These are phyloP conservation scores for Gracilinanus agilis DNA, from an alignment of 2,113 vertebrate genomes.

Conservation along the genomic window DNA sequence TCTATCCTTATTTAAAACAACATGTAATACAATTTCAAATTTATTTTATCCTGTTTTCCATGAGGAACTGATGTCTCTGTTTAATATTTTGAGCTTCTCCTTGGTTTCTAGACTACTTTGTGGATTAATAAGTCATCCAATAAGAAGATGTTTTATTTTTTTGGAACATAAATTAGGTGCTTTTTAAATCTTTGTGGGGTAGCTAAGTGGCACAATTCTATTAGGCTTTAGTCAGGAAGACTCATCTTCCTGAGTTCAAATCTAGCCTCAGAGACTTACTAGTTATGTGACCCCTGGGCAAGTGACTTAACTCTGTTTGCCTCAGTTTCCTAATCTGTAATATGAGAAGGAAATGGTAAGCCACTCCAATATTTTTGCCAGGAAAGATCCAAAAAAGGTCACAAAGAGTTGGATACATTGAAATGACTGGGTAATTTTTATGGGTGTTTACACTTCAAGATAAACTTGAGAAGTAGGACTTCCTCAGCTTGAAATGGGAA, in stretches of 20 bases:
- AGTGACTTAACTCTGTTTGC: no score
- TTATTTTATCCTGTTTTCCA: slow-evolving; percentile 72
- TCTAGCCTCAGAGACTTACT: no score
- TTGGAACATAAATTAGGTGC: slow-evolving; percentile 18
- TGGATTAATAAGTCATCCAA: slow-evolving; percentile 58
- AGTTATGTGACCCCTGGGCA: no score
- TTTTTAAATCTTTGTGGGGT: slow-evolving; percentile 42
- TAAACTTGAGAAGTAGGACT: slow-evolving; percentile 61
- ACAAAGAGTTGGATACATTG: no score
- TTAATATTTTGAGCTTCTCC: slow-evolving; percentile 72
- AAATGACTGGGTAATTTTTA: neutral
- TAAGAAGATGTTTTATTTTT: slow-evolving; percentile 66
- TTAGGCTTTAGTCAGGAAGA: no score
- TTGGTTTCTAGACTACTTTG: slow-evolving; percentile 69
- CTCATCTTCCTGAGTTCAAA: no score
- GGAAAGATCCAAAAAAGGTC: no score
- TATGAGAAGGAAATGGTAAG: no score
- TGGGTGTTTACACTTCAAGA: slow-evolving; percentile 62
- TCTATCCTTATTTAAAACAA: slow-evolving; percentile 63
- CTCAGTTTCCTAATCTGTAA: no score
- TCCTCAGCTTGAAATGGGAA: slow-evolving; percentile 35
- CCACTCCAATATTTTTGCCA: no score
- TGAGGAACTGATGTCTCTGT: slow-evolving; percentile 75
- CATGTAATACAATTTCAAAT: slow-evolving; percentile 47
- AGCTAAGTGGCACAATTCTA: no score